Conservation (phyloP, 1,140 invertebrate genomes). For the Drosophila willistoni region DNA sequence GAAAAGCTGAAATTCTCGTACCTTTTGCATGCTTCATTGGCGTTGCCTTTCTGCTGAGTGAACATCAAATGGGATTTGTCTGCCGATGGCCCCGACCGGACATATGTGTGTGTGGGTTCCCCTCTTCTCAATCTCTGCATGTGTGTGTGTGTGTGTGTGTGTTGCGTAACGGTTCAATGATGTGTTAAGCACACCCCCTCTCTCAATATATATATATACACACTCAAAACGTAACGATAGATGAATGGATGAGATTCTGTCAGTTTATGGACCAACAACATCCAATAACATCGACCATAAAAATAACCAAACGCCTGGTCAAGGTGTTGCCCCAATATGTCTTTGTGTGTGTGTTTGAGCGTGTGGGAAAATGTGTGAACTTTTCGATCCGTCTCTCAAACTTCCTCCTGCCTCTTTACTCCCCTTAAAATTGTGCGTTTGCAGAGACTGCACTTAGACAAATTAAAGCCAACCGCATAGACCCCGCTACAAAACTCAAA, state of each 20-base stretch:
- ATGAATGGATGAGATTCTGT: constrained; percentile 39
- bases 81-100: constrained; percentile 49
- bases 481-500: constrained; percentile 35
- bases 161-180: constrained; percentile 77
- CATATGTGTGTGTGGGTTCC: constrained; percentile 54
- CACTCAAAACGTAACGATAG: constrained; percentile 20
- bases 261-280: constrained; percentile 70
- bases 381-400: constrained; percentile 4
- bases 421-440: constrained; percentile 42
- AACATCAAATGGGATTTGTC: constrained; percentile 82
- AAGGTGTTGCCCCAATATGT: constrained; percentile 47
- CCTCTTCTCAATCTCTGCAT: not conserved
- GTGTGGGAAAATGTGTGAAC: constrained; percentile 52
- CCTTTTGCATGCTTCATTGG: constrained; percentile 81
- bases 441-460: constrained; percentile 64
- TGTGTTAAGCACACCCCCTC: constrained; percentile 69
- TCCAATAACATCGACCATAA: constrained; percentile 61
- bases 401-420: not conserved
- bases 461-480: constrained; percentile 61
- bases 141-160: constrained; percentile 41
- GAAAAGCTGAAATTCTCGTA: constrained; percentile 66
- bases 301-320: constrained; percentile 40
- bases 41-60: constrained; percentile 80
- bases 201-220: not conserved
- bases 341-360: constrained; percentile 24